Evolutionary conservation across 2,888 invertebrate genomes (phyloP).

Genomic region (Xestia rhomboidea): DNA sequence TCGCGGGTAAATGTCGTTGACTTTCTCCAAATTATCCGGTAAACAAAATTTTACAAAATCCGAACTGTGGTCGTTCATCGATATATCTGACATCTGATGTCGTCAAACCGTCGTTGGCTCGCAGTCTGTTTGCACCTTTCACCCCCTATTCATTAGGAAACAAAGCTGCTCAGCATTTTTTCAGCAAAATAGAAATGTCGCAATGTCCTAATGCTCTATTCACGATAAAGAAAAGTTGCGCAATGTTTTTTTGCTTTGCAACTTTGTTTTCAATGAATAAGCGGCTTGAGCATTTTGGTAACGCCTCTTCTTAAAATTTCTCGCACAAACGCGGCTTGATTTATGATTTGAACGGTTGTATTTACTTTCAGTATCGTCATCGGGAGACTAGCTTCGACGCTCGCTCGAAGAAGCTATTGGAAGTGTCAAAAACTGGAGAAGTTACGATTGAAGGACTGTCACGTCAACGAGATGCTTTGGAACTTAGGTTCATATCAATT

Average conservation of each 20-base stretch:
- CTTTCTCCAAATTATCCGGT: neutral
- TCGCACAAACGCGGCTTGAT: neutral
- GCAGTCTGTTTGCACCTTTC: constrained; percentile 14
- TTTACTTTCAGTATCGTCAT: constrained; percentile 79
- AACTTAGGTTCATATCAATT: constrained; percentile 77
- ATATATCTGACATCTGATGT: neutral
- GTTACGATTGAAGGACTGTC: constrained; percentile 82
- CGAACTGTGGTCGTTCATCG: neutral
- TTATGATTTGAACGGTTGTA: constrained; percentile 15
- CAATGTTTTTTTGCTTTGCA: neutral
- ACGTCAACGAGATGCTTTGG: constrained; percentile 86
- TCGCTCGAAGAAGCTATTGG: constrained; percentile 82
- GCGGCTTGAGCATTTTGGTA: constrained; percentile 11
- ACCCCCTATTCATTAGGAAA: constrained; percentile 21
- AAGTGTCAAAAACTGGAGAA: constrained; percentile 86
- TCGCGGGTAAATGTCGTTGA: neutral
- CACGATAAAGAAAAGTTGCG: neutral
- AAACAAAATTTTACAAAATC: neutral
- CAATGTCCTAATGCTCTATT: neutral
- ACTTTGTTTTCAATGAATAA: constrained; percentile 34
- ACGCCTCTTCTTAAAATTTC: constrained; percentile 10
- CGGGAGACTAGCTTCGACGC: constrained; percentile 84
- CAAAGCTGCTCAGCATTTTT: constrained; percentile 7
- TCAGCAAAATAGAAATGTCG: neutral
- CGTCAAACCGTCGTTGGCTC: neutral